Conservation (phyloP, 1,140 invertebrate species). For the Bradynema listronoti region DNA sequence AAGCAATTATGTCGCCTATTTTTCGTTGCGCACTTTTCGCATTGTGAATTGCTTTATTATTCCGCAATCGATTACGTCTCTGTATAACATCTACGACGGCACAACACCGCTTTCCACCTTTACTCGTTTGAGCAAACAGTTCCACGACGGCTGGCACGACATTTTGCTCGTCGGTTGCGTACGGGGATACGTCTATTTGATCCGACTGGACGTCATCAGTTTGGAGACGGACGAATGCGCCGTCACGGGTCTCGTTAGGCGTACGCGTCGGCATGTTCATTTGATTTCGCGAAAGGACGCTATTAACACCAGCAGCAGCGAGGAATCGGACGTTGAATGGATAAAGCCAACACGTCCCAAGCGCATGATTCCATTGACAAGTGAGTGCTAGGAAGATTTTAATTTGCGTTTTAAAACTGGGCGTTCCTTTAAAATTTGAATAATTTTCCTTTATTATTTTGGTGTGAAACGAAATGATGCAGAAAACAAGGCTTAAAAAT, state of each 20-base stretch:
- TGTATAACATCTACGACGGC: conserved; percentile 20
- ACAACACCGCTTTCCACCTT: conserved; percentile 3
- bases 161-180: conserved; percentile 25
- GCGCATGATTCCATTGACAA: conserved; percentile 2
- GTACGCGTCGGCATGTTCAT: background rate
- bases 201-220: background rate
- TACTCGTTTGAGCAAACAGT: background rate
- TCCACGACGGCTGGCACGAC: conserved; percentile 20
- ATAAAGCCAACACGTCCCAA: background rate
- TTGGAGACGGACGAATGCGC: background rate
- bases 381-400: no score
- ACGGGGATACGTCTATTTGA: background rate
- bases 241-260: background rate
- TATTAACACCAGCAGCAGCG: background rate
- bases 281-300: background rate
- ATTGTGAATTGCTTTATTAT: conserved; percentile 18
- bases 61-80: conserved; percentile 13
- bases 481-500: no score
- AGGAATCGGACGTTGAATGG: background rate
- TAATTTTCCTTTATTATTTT: no score
- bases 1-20: conserved; percentile 19
- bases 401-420: background rate
- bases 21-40: conserved; percentile 10
- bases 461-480: no score
- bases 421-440: background rate